Conservation (phyloP, 2,797 vertebrate genomes). For the Rousettus madagascariensis region DNA sequence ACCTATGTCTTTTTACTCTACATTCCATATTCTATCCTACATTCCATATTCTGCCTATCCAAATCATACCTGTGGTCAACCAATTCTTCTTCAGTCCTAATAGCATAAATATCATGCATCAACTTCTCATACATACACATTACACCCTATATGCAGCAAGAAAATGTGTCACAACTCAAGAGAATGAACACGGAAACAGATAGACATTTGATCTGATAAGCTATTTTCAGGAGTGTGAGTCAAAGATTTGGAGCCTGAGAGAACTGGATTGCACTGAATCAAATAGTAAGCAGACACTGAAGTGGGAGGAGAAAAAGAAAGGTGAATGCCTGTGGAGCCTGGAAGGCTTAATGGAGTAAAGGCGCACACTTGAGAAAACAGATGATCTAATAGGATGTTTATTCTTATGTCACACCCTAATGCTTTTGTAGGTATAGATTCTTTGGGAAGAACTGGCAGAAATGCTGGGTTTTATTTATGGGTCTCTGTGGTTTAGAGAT, state of each 20-base stretch:
- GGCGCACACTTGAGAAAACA: not conserved
- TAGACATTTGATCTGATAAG: not conserved
- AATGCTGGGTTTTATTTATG: not conserved
- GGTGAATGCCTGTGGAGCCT: not conserved
- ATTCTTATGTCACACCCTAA: not conserved
- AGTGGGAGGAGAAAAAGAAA: accelerated
- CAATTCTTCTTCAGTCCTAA: not conserved
- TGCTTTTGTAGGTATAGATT: not conserved
- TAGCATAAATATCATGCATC: not conserved
- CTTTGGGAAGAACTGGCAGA: not conserved
- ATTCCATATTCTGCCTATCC: not conserved
- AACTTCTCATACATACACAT: not conserved
- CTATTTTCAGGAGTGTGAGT: not conserved
- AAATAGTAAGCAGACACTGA: not conserved
- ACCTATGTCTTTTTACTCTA: not conserved
- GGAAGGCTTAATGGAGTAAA: not conserved
- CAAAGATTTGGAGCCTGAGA: not conserved
- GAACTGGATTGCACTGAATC: not conserved
- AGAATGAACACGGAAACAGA: not conserved
- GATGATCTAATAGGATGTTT: not conserved
- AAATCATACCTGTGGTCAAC: not conserved
- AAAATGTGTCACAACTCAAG: not conserved
- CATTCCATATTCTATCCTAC: not conserved
- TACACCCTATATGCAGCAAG: not conserved
- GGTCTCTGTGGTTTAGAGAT: not conserved